Conservation (phyloP, 2,888 invertebrate species). For the Eilema sororculum region DNA sequence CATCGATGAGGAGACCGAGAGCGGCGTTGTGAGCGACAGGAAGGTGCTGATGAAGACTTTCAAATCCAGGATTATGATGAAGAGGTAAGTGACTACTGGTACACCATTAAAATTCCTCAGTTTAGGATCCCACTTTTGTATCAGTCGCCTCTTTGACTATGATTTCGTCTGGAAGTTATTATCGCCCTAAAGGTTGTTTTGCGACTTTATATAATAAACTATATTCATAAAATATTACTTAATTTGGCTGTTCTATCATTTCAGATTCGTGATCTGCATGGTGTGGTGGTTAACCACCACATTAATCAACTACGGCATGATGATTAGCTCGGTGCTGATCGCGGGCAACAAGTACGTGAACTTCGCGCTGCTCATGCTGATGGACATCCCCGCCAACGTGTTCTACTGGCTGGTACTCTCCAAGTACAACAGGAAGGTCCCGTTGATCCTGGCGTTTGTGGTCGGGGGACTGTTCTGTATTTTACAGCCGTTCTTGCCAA, state of each 20-base stretch:
- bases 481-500: conserved; percentile 76
- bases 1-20: conserved; percentile 63
- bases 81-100: conserved; percentile 50
- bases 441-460: conserved; percentile 72
- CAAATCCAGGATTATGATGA: conserved; percentile 77
- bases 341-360: conserved; percentile 81
- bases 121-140: too few species aligned
- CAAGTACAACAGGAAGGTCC: conserved; percentile 74
- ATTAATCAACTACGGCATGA: conserved; percentile 83
- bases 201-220: too few species aligned
- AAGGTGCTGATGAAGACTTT: conserved; percentile 76
- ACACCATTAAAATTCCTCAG: too few species aligned
- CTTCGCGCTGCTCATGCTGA: conserved; percentile 78
- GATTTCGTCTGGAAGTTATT: too few species aligned
- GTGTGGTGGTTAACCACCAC: conserved; percentile 84
- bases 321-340: conserved; percentile 81
- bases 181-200: too few species aligned
- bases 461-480: conserved; percentile 79
- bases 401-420: conserved; percentile 79
- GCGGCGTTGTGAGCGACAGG: conserved; percentile 62
- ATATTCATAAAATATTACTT: too few species aligned
- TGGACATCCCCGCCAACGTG: conserved; percentile 81
- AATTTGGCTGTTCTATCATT: neutral
- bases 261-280: conserved; percentile 72
- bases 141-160: too few species aligned